Conservation (phyloP, 2,797 vertebrate species). For the Nyctalus aviator region DNA sequence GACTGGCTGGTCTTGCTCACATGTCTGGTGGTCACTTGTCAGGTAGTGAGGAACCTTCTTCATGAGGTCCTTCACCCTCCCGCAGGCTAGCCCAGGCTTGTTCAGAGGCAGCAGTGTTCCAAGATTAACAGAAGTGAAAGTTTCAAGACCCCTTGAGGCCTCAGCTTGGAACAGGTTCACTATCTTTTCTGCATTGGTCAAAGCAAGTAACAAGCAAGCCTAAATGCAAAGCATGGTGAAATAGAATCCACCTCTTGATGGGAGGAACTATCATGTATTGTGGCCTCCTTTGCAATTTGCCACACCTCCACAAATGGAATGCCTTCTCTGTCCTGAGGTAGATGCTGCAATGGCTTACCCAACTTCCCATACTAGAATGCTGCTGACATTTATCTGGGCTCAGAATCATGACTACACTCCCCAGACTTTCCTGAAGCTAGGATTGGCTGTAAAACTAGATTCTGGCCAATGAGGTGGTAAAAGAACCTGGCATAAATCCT, state of each 20-base stretch:
- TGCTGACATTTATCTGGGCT: neutral
- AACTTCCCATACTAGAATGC: neutral
- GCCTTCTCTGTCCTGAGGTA: neutral
- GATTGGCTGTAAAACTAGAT: neutral
- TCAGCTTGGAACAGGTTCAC: neutral
- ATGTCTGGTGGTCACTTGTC: neutral
- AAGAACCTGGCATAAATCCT: neutral
- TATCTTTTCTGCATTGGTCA: neutral
- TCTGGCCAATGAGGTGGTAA: neutral
- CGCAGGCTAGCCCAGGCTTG: neutral
- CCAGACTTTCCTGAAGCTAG: neutral
- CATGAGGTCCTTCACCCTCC: neutral
- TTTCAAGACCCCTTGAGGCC: neutral
- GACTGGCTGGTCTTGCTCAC: neutral
- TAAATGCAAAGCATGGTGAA: neutral
- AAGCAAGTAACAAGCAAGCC: neutral
- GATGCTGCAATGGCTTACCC: rapidly evolving
- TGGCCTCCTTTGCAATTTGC: neutral
- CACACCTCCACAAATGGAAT: neutral
- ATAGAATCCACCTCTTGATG: neutral
- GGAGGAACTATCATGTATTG: neutral
- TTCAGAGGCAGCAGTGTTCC: neutral
- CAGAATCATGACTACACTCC: neutral
- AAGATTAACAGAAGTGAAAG: neutral
- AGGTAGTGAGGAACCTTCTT: neutral